phyloP scores from a whole-genome alignment of 2,797 vertebrate genomes.

The Phalanger gymnotis region DNA sequence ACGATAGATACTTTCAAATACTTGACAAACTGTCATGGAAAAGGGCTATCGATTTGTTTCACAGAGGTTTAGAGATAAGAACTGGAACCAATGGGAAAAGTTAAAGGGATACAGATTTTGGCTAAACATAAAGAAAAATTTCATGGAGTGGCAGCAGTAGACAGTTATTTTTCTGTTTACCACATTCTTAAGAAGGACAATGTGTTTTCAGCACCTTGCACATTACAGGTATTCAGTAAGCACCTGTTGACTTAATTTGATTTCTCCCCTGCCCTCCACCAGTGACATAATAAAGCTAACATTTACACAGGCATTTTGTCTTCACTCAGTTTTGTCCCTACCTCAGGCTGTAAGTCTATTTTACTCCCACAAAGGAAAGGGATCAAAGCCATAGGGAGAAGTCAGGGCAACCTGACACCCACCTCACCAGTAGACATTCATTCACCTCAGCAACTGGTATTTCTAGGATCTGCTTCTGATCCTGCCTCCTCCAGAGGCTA shows the following conservation, averaged over 20 bases:
- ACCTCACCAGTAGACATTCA: conserved; percentile 22
- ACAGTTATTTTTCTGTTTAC: not conserved
- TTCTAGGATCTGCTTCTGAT: not conserved
- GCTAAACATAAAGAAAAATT: conserved; percentile 12
- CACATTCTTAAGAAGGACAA: not conserved
- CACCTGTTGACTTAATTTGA: not conserved
- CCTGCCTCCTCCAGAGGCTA: not conserved
- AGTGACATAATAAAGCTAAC: not conserved
- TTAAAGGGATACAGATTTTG: not conserved
- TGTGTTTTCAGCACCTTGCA: not conserved
- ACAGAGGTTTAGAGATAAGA: conserved; percentile 1
- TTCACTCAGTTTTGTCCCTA: conserved; percentile 18
- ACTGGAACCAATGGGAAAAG: not conserved
- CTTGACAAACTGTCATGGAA: not conserved
- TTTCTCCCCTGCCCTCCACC: conserved; percentile 10
- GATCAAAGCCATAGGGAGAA: conserved; percentile 23
- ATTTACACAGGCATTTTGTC: conserved; percentile 1
- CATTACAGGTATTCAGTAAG: not conserved
- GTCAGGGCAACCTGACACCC: not conserved
- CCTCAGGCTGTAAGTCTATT: conserved; percentile 23
- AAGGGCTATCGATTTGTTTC: not conserved
- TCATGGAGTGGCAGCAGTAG: not conserved
- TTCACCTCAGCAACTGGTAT: not conserved
- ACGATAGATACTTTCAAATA: not conserved
- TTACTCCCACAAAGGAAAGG: conserved; percentile 43